Evolutionary conservation across 2,113 vertebrate genomes (phyloP), one percentile per base, ranked within the genome.

Genomic region (Felis chaus): DNA sequence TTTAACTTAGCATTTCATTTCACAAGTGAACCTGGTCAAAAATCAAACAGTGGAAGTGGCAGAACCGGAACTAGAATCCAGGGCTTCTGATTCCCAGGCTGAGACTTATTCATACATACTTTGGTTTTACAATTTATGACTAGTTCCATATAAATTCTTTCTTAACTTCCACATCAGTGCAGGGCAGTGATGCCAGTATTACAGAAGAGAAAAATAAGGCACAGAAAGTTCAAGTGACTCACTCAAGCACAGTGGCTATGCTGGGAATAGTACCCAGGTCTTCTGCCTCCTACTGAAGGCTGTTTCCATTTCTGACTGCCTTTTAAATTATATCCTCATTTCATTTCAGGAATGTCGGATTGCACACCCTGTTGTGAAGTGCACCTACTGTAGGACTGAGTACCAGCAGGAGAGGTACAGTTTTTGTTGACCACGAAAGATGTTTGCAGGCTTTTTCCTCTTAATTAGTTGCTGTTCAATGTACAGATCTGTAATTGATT

Each of bases 361-460:
- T 53, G 99, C 99, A 0, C 99, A 99, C 85, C 99, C 99, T 96
- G 99, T 99, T 48, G 99, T 99, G 78, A 99, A 99, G 98, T 99
- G 99, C 92, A 99, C 99, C 88, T 99, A 99, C 96, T 99, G 99
- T 98, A 98, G 99, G 97, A 99, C 99, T 55, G 99, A 99, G 95
- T 99, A 99, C 98, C 99, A 99, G 66, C 99, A 99, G 94, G 99
- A 99, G 76, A 99, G 99, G 99, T 99, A 98, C 97, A 94, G 65
- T 69, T 95, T 87, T 57, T 39, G 1, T 92, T 94, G 53, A 41
- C 12, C 29, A 11, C 39, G 76, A 76, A 50, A 97, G 85, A 65
- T 76, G 50, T 65, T 48, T 29, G 78, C 90, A 78, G 41, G 19
- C 13, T 89, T 73, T 91, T 97, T 81, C 57, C 71, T 79, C 31